Percentiles rank a stretch among this genome's conserved stretches.
Conservation (phyloP, 2,113 vertebrate genomes). For the Alligator mississippiensis region DNA sequence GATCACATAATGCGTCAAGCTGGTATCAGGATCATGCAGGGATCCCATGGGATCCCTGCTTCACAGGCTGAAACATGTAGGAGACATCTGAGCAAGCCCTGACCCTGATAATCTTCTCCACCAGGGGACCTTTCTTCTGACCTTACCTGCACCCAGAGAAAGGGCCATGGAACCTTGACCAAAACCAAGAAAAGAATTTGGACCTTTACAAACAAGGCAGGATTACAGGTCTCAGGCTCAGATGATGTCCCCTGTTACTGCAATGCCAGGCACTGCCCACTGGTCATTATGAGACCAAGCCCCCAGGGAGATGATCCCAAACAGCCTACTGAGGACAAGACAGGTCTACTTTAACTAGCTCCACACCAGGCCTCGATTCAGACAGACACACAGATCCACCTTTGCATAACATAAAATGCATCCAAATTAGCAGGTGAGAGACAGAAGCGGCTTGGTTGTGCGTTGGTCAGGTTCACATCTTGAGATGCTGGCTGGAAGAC, state of each 20-base stretch:
- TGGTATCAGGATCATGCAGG: neutral
- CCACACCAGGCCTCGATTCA: neutral
- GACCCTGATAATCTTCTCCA: neutral
- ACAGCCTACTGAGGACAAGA: neutral
- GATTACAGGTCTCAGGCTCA: neutral
- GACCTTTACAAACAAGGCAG: neutral
- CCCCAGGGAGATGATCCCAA: neutral
- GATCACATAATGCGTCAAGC: neutral
- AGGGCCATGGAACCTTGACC: neutral
- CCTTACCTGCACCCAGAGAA: neutral
- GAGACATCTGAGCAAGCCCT: neutral
- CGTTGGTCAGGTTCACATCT: neutral
- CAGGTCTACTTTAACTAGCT: neutral
- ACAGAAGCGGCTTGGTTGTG: rapidly evolving
- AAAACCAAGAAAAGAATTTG: neutral
- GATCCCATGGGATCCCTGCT: neutral
- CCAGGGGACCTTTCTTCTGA: too few species aligned
- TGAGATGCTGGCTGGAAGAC: slow-evolving; percentile 36
- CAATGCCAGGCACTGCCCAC: too few species aligned
- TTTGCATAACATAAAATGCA: neutral
- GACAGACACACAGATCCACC: neutral
- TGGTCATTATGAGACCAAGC: neutral
- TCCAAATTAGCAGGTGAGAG: neutral
- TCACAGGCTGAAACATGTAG: neutral
- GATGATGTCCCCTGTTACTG: neutral